Percentiles rank a stretch among this genome's conserved stretches.
phyloP scores from a whole-genome alignment of 2,888 invertebrate species.

The Ichneumoninae sp. region DNA sequence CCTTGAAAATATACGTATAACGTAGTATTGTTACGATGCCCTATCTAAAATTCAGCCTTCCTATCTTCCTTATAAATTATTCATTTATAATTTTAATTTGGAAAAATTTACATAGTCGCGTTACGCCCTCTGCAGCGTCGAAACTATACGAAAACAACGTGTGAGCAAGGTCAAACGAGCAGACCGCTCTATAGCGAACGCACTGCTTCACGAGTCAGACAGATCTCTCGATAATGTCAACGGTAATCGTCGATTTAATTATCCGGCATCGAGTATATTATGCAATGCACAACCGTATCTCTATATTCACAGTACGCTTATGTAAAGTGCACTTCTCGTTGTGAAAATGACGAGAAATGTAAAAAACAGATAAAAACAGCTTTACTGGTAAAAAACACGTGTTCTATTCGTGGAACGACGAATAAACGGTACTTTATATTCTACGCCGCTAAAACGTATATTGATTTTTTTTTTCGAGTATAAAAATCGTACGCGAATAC shows the following conservation, averaged over 20 bases:
- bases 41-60: slow-evolving; percentile 36
- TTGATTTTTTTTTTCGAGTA: slow-evolving; percentile 24
- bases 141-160: not conserved
- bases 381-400: not conserved
- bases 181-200: not conserved
- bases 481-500: slow-evolving; percentile 24
- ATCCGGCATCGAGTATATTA: not conserved
- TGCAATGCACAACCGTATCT: not conserved
- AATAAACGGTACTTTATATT: slow-evolving; percentile 49
- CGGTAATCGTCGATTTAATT: not conserved
- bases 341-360: slow-evolving; percentile 23
- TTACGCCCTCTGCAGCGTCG: not conserved
- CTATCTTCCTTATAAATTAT: slow-evolving; percentile 11
- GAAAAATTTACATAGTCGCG: not conserved
- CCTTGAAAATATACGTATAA: not conserved
- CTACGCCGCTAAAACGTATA: slow-evolving; percentile 25
- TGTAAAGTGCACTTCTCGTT: slow-evolving; percentile 38
- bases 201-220: not conserved
- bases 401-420: slow-evolving; percentile 1
- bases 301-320: not conserved
- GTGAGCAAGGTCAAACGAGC: not conserved
- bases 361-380: slow-evolving; percentile 15
- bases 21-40: slow-evolving; percentile 27
- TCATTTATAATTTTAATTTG: not conserved
- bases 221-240: not conserved